Evolutionary conservation across 2,797 vertebrate species (phyloP).

Genomic region (Spondyliosoma cantharus): DNA sequence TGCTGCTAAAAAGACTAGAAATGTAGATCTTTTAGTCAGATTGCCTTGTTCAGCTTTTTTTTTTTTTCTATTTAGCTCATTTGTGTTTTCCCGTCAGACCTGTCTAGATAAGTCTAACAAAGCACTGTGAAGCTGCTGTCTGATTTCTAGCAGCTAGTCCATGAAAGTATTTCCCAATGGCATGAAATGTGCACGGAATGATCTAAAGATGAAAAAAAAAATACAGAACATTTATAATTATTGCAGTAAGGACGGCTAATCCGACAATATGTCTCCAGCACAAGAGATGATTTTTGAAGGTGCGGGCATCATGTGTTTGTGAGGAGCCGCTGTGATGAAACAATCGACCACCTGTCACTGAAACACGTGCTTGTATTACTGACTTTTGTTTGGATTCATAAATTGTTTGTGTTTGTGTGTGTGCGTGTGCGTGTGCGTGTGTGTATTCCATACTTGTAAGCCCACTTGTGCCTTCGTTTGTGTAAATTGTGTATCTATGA

Average conservation of each 20-base stretch:
- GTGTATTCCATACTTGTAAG: neutral
- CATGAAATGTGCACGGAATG: neutral
- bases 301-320: neutral
- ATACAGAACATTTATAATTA: neutral
- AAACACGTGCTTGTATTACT: neutral
- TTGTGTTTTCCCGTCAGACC: constrained; percentile 2
- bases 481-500: neutral
- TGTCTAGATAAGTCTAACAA: neutral
- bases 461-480: neutral
- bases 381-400: neutral
- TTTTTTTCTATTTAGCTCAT: neutral
- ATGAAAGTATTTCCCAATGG: neutral
- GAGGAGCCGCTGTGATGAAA: constrained; percentile 1
- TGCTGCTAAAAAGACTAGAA: neutral
- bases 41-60: neutral
- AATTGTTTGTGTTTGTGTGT: neutral
- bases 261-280: neutral
- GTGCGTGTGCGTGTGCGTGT: neutral
- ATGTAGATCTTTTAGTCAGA: neutral
- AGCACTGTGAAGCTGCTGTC: neutral
- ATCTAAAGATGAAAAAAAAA: neutral
- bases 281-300: neutral
- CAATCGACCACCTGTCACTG: neutral
- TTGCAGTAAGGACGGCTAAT: neutral
- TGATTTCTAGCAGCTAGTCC: neutral